phyloP scores from a whole-genome alignment of 2,113 vertebrate genomes.

The Phycodurus eques region DNA sequence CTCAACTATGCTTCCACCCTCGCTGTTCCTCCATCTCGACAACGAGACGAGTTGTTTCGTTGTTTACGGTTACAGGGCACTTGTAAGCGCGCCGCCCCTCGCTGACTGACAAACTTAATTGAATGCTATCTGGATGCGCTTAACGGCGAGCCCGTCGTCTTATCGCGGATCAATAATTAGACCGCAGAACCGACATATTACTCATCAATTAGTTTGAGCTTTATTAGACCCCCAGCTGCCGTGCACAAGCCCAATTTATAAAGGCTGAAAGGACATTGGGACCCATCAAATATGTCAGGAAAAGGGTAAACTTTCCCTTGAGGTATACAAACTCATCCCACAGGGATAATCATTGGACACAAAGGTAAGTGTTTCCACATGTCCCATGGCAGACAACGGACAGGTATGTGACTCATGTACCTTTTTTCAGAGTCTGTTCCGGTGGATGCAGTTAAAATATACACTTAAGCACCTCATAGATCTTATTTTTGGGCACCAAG shows the following conservation, averaged over 20 bases:
- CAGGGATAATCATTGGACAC: no score
- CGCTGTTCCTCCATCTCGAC: conserved; percentile 17
- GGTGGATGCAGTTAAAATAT: no score
- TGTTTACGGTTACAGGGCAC: conserved; percentile 33
- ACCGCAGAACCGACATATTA: conserved; percentile 27
- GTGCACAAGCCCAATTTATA: not conserved
- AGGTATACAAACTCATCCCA: not conserved
- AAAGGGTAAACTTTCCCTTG: not conserved
- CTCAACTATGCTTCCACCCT: conserved; percentile 3
- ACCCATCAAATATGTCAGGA: not conserved
- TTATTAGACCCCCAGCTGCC: conserved; percentile 42
- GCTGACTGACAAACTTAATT: conserved; percentile 50
- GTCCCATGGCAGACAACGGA: no score
- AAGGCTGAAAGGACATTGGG: not conserved
- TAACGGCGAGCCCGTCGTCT: conserved; percentile 3
- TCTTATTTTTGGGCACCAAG: no score
- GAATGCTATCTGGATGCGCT: conserved; percentile 51
- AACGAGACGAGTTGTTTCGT: conserved; percentile 49
- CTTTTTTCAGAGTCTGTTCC: no score
- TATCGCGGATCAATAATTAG: conserved; percentile 17
- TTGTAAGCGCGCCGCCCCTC: conserved; percentile 39
- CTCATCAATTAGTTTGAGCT: conserved; percentile 41
- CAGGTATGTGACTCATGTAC: no score
- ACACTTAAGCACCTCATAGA: no score
- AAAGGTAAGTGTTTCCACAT: no score